Conservation (phyloP, 2,797 vertebrate genomes). For the Poeciliopsis paucimaculata region DNA sequence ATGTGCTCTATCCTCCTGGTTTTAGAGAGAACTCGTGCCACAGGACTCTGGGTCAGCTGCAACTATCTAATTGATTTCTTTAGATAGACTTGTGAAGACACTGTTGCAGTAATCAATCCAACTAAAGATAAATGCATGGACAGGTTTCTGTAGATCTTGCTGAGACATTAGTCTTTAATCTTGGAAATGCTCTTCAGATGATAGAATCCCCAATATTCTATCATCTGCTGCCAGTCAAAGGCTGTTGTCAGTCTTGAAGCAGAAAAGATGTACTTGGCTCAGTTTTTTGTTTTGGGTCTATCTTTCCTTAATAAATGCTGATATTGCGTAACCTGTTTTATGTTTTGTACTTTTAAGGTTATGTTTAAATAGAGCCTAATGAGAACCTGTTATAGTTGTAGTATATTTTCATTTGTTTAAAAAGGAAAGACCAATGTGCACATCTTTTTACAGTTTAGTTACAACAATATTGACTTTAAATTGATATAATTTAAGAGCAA, state of each 20-base stretch:
- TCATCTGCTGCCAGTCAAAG: too few species aligned
- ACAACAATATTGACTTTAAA: not conserved
- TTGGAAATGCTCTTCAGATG: too few species aligned
- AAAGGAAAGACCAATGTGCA: not conserved
- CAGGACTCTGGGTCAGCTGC: too few species aligned
- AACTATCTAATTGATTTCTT: too few species aligned
- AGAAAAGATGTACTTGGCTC: not conserved
- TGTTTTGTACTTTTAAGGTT: not conserved
- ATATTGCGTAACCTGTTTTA: not conserved
- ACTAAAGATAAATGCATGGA: too few species aligned
- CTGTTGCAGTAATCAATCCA: too few species aligned
- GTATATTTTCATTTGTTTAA: not conserved
- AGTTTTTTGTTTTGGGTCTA: not conserved
- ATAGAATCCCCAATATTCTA: too few species aligned
- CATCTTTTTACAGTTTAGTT: not conserved
- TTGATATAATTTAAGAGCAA: not conserved
- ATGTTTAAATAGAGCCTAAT: not conserved
- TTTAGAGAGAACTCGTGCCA: too few species aligned
- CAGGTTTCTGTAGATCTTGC: too few species aligned
- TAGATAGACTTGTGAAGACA: too few species aligned
- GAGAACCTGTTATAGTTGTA: not conserved
- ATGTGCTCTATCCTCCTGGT: too few species aligned
- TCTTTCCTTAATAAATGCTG: not conserved
- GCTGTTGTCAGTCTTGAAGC: not conserved
- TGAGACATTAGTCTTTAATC: too few species aligned